Percentiles rank a stretch among this genome's conserved stretches.
Conservation (phyloP, 2,113 vertebrate species). For the Cranoglanis bouderius region DNA sequence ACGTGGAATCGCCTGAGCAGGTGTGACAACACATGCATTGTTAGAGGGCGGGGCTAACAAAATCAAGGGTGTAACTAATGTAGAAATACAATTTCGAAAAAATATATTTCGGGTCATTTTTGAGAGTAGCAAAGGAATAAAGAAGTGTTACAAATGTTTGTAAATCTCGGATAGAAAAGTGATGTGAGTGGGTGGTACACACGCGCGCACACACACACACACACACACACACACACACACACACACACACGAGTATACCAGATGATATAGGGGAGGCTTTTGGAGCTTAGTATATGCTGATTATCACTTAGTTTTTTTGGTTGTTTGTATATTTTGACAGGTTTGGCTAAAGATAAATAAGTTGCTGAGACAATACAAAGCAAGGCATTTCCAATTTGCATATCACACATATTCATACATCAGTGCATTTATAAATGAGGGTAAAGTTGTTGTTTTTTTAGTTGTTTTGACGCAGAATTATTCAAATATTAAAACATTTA, state of each 20-base stretch:
- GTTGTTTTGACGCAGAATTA: neutral
- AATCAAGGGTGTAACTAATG: neutral
- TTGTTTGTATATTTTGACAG: no score
- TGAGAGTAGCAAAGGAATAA: neutral
- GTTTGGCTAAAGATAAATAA: no score
- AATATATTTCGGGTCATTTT: neutral
- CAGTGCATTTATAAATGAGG: neutral
- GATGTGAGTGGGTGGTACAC: no score
- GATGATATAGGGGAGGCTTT: no score
- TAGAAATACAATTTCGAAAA: neutral
- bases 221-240: no score
- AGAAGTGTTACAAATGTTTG: neutral
- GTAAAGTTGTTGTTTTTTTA: neutral
- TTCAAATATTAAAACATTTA: neutral
- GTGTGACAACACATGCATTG: neutral
- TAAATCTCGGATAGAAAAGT: neutral
- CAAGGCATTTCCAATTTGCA: neutral
- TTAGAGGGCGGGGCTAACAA: neutral
- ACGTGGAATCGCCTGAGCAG: neutral
- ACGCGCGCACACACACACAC: no score
- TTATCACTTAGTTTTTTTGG: no score
- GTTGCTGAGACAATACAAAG: no score
- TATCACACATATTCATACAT: neutral
- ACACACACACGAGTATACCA: no score
- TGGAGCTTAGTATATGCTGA: no score